Evolutionary conservation across 2,113 vertebrate genomes (phyloP), one percentile per base, ranked within the genome.

Genomic region (Oreotrochilus melanogaster): DNA sequence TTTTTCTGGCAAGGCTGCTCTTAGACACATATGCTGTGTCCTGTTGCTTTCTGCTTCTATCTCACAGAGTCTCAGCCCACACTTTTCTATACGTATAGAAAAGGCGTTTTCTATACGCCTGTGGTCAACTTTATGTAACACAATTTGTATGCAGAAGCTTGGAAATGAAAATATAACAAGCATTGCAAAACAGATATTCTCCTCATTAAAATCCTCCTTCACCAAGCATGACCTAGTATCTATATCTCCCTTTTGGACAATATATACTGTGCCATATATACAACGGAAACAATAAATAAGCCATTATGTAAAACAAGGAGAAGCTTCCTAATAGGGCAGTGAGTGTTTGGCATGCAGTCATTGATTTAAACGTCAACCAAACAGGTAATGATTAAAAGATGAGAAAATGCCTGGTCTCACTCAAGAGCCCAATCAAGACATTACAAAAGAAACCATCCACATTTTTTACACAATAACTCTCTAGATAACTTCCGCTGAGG

Each of bases 381-480:
- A 78, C 60, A 86, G 82, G 82, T 88, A 93, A 93, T 86, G 75
- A 94, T 83, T 82, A 71, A 74, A 96, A 92, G 71, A 95, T 94
- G 88, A 92, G 69, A 80, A 93, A 96, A 89, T 69, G 53, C 80
- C 65, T 72, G 16, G 33, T 93, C 51, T 94, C 73, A 64, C 80
- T 74, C 69, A 74, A 74, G 65, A 80, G 82, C 35, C 65, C n/a
- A 71, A 74, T 95, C 94, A 93, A 89, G 74, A 31, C 14, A n/a
- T 85, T 72, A 78, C 35, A 79, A 50, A 89, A 88, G 60, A 90
- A 88, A 64, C 56, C 51, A 60, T 70, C 13, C 53, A 45, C 4
- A 37, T 17, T 39, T 88, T 93, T 60, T 74, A 74, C 65, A 74
- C 73, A 58, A 7, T 37, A 80, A 45, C 19, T 70, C 78, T 70